A percentile compares a stretch with the other conserved stretches of the same genome.
Conservation (phyloP, 2,113 vertebrate species). For the Mesitornis unicolor region DNA sequence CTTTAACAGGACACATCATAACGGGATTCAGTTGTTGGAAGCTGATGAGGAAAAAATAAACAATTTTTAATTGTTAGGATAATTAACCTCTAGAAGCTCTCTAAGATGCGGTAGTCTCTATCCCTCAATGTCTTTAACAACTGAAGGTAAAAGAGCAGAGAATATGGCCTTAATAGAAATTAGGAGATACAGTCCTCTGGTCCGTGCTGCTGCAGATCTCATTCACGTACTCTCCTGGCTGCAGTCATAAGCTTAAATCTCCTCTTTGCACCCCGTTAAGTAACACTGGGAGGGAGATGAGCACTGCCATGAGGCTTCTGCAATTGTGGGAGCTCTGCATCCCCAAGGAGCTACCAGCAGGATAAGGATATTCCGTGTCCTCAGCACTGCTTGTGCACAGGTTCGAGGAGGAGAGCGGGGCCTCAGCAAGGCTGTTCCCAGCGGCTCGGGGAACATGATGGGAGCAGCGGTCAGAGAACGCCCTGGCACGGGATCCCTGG, state of each 20-base stretch:
- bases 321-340: not conserved
- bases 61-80: not conserved
- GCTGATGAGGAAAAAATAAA: not conserved
- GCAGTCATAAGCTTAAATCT: rapidly evolving
- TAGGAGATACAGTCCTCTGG: rapidly evolving
- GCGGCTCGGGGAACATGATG: rapidly evolving
- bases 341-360: no score
- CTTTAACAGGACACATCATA: not conserved
- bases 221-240: not conserved
- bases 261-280: not conserved
- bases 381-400: not conserved
- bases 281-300: no score
- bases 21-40: not conserved
- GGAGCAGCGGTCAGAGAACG: rapidly evolving
- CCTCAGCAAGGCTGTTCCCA: not conserved
- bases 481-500: not conserved
- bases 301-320: rapidly evolving
- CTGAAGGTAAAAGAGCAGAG: not conserved
- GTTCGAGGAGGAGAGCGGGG: rapidly evolving
- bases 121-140: not conserved
- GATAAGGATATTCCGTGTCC: no score
- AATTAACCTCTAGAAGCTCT: not conserved
- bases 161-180: not conserved
- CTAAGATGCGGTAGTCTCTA: not conserved
- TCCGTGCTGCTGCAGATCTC: not conserved